Evolutionary conservation across 2,888 invertebrate genomes (phyloP).

Genomic region (Xestia c-nigrum): DNA sequence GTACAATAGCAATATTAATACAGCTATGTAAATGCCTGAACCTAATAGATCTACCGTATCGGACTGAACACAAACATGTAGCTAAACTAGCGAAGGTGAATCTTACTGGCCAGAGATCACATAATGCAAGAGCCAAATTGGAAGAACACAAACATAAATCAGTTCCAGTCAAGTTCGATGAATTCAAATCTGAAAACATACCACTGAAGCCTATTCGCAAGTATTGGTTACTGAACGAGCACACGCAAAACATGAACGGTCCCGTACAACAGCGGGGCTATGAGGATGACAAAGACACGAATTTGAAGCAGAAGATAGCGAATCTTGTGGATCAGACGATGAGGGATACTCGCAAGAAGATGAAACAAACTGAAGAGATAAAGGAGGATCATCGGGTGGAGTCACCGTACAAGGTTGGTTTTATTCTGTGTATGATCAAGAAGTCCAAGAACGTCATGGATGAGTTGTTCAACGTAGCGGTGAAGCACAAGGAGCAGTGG

Average conservation of each 20-base stretch:
- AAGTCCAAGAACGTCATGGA: conserved; percentile 81
- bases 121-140: background rate
- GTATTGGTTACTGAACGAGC: conserved; percentile 45
- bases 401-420: conserved; percentile 80
- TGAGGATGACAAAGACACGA: conserved; percentile 72
- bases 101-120: background rate
- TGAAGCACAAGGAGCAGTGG: conserved; percentile 83
- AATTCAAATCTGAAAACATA: background rate
- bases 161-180: conserved; percentile 20
- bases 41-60: conserved; percentile 63
- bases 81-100: background rate
- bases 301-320: conserved; percentile 80
- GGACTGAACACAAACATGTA: background rate
- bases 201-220: conserved; percentile 43
- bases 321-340: conserved; percentile 80
- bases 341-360: conserved; percentile 77
- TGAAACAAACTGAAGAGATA: conserved; percentile 72
- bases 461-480: conserved; percentile 84
- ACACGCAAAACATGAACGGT: background rate
- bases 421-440: conserved; percentile 82
- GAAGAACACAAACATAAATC: background rate
- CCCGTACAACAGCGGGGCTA: background rate
- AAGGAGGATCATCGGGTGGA: conserved; percentile 71
- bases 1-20: conserved; percentile 58
- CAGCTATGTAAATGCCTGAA: conserved; percentile 65